phyloP scores from a whole-genome alignment of 2,797 vertebrate species.

The Poecilia picta region DNA sequence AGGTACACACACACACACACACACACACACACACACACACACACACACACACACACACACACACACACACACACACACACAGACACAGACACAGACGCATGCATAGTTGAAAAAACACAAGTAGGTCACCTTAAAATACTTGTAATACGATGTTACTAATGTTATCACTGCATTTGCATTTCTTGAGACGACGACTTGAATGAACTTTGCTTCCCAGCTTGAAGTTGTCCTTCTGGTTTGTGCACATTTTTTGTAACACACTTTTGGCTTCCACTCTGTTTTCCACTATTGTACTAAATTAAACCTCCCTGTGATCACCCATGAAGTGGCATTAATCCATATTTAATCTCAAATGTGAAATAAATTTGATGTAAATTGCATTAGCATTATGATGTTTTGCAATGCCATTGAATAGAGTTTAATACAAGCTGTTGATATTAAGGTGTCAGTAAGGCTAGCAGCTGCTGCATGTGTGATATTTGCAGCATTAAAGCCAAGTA shows the following conservation, averaged over 20 bases:
- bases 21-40: no score
- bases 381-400: not conserved
- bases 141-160: not conserved
- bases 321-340: not conserved
- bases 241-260: not conserved
- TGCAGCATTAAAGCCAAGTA: not conserved
- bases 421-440: not conserved
- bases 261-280: not conserved
- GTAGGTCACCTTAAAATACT: not conserved
- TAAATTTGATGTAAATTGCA: not conserved
- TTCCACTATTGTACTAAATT: not conserved
- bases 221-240: not conserved
- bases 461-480: not conserved
- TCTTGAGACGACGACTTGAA: not conserved
- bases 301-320: not conserved
- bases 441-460: not conserved
- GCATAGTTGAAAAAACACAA: not conserved
- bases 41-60: no score
- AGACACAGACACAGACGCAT: not conserved
- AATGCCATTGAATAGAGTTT: not conserved
- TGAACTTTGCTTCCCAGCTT: not conserved
- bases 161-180: not conserved
- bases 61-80: conserved; percentile 8
- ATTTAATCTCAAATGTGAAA: not conserved
- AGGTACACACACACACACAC: conserved; percentile 77